These are phyloP conservation scores for Xestobium rufovillosum DNA, from an alignment of 2,888 invertebrate species.

Conservation along the genomic window DNA sequence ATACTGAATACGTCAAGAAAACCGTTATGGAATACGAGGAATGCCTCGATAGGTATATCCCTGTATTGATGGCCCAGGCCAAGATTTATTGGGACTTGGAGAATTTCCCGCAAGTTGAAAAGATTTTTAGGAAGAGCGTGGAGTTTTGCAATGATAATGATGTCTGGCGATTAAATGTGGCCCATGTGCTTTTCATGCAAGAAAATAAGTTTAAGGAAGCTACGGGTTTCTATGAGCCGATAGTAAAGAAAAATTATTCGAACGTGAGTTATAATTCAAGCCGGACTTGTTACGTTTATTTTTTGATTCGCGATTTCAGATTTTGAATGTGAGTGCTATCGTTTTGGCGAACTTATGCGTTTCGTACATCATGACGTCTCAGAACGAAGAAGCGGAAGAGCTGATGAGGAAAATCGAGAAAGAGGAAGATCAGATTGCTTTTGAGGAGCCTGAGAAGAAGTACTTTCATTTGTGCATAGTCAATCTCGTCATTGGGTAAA, in stretches of 20 bases:
- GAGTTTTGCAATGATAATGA: constrained; percentile 98
- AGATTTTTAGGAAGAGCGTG: constrained; percentile 92
- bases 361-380: constrained; percentile 97
- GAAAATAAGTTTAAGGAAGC: constrained; percentile 98
- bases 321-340: constrained; percentile 93
- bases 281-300: constrained; percentile 7
- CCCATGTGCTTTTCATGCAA: constrained; percentile 98
- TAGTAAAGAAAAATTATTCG: constrained; percentile 90
- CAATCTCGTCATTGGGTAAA: constrained; percentile 91
- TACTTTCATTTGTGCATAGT: constrained; percentile 95
- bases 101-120: constrained; percentile 93
- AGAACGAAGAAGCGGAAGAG: constrained; percentile 98
- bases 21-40: constrained; percentile 57
- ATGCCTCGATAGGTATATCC: constrained; percentile 66
- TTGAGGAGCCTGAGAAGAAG: constrained; percentile 89
- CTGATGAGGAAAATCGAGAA: constrained; percentile 98
- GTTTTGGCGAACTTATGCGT: constrained; percentile 97
- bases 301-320: constrained; percentile 44
- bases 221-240: constrained; percentile 95
- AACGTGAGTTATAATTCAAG: constrained; percentile 48
- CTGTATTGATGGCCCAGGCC: constrained; percentile 98
- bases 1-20: constrained; percentile 82
- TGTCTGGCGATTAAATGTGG: constrained; percentile 95
- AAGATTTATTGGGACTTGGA: constrained; percentile 98
- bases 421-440: constrained; percentile 89